Base-by-base conservation (phyloP, 2,888 invertebrate genomes). In the Zygogramma bicolorata region DNA sequence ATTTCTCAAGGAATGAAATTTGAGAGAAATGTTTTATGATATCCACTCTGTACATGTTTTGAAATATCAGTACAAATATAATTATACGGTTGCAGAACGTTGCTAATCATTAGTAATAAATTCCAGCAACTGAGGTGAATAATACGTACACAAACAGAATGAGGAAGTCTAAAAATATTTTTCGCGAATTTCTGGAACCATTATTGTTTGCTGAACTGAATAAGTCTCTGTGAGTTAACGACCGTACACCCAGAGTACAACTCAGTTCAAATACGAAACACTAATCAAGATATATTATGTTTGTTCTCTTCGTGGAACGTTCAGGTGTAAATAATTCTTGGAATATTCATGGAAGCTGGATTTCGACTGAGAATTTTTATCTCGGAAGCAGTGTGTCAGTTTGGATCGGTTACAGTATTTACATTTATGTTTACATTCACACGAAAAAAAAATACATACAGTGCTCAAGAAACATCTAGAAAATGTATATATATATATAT, bases 161-260 rank as follows among this genome's bases (percentile, higher is more conserved):
- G 53, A 53, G 53, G 25, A 53, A 53, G 53, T 53, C 53, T 53
- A 53, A 53, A 53, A 53, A 53, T 53, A 53, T 53, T 53, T 42
- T 53, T 4, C 53, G 27, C 22, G 25, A 53, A 53, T 53, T 53
- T 25, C 53, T 53, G 53, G 53, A 53, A 53, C 27, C 53, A 53
- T 53, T 53, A 25, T 53, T 53, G 53, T 53, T 25, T 53, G 27
- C 27, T 53, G 53, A 53, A 53, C 53, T 53, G 27, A 53, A 53
- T 53, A 25, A 53, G 22, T 53, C 53, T 53, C 22, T 53, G 22
- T 53, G 53, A 25, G 53, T 53, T 53, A 53, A 53, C 53, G n/a
- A 53, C 53, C 53, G n/a, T n/a, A 15, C 15, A 25, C 27, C 13
- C 22, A 53, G 6, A 27, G n/a, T 2, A 25, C 15, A n/a, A 15